These are phyloP conservation scores for Cryptotis parvus DNA, from an alignment of 2,113 vertebrate genomes.

Conservation along the genomic window DNA sequence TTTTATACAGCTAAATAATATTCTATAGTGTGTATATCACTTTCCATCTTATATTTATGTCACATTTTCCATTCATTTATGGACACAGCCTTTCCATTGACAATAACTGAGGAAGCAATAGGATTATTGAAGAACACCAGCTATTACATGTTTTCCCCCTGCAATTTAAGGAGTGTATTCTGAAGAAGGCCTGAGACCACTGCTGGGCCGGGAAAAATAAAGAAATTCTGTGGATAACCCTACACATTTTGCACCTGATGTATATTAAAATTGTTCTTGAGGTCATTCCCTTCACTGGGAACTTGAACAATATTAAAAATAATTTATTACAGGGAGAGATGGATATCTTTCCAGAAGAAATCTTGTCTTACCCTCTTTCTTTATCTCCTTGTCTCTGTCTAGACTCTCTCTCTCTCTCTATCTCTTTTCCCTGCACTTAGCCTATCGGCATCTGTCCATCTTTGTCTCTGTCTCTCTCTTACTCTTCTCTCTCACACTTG, in stretches of 20 bases:
- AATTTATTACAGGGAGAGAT: background rate
- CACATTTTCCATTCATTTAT: background rate
- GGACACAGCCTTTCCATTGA: background rate
- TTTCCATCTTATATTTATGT: background rate
- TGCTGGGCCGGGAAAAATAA: background rate
- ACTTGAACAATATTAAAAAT: background rate
- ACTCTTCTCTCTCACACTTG: background rate
- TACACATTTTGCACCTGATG: rapidly evolving
- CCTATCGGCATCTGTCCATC: background rate
- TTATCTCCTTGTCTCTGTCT: background rate
- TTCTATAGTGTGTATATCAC: too few species aligned
- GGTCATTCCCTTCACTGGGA: background rate
- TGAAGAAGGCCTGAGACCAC: background rate
- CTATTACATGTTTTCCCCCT: background rate
- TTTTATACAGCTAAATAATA: too few species aligned
- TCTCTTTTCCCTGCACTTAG: background rate
- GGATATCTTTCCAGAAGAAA: background rate
- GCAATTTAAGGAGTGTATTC: background rate
- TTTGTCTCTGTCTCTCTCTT: background rate
- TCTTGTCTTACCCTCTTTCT: background rate
- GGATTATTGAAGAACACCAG: background rate
- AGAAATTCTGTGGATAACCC: background rate
- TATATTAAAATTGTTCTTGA: background rate
- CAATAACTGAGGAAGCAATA: background rate
- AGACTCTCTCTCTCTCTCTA: background rate